Conservation (phyloP, 2,888 invertebrate genomes). For the Saturnia japonica region DNA sequence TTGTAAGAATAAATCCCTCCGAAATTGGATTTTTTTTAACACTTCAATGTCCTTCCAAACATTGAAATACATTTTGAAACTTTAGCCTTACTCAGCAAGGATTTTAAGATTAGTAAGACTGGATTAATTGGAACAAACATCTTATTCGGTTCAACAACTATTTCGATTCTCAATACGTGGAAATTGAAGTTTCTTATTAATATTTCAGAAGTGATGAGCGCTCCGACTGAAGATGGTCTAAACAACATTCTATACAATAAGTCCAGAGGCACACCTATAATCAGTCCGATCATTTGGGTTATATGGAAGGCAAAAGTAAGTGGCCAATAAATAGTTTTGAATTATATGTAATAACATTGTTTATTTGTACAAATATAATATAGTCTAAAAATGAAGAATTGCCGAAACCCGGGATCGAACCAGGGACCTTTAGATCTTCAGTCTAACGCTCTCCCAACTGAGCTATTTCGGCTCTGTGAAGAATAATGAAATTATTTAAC, state of each 20-base stretch:
- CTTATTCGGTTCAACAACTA: not conserved
- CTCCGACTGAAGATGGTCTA: constrained; percentile 47
- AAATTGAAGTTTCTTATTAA: not conserved
- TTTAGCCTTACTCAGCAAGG: too few species aligned
- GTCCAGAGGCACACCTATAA: constrained; percentile 38
- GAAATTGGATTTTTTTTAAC: too few species aligned
- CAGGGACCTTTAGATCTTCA: constrained; percentile 63
- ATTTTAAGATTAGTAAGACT: too few species aligned
- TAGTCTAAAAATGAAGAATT: not conserved
- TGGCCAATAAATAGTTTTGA: not conserved
- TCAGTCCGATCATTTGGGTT: constrained; percentile 59
- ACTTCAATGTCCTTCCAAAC: too few species aligned
- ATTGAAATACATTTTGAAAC: too few species aligned
- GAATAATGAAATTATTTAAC: constrained; percentile 11
- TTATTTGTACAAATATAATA: not conserved
- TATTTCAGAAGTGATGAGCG: constrained; percentile 50
- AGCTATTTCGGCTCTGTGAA: constrained; percentile 60
- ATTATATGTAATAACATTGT: not conserved
- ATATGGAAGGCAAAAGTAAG: constrained; percentile 45
- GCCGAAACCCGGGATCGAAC: constrained; percentile 62
- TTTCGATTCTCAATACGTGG: not conserved
- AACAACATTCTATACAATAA: constrained; percentile 51
- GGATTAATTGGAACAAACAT: not conserved
- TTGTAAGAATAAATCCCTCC: too few species aligned
- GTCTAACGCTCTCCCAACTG: constrained; percentile 69